Evolutionary conservation across 2,113 vertebrate genomes (phyloP), one percentile per base, ranked within the genome.

Genomic region (Anthoscopus minutus): DNA sequence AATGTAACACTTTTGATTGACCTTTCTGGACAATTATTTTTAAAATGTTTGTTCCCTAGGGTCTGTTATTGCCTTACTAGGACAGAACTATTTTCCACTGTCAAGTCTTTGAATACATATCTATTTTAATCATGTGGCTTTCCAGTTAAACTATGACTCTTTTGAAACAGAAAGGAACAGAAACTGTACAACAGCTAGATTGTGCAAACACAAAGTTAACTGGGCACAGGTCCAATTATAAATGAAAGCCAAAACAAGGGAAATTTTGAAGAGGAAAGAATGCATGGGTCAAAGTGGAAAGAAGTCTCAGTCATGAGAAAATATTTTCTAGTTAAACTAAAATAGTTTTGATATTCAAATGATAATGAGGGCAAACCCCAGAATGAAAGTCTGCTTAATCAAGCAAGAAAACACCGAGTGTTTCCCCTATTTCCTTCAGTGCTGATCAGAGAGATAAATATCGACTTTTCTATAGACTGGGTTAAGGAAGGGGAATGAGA

Each of bases 261-360:
- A 93, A 95, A 96, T 97, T 97, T 96, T 97, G 85, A 93, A 95
- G 95, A 97, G 93, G 95, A 97, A 97, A 96, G 90, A 96, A 97
- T 96, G 83, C 80, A 70, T 56, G 95, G 95, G 93, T 96, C 92
- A 94, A 91, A 89, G 91, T 94, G 90, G 92, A 97, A 90, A 95
- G 88, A 88, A 83, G 77, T 94, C 66, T 83, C 84, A 95, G 87
- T 69, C 93, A 95, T 76, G 88, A 94, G 70, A 95, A 93, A 97
- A 74, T 96, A 91, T 90, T 96, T 96, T 90, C 92, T 76, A 56
- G 50, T 84, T 93, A 94, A 95, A 95, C 89, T 90, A 81, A 96
- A 95, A 96, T 82, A 95, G 83, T 94, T 97, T 94, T 91, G 74
- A 94, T 95, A 93, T 89, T 93, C 91, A 94, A 94, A 93, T 89